Base-by-base conservation (phyloP, 2,888 invertebrate genomes). In the Campoplex nolae region DNA sequence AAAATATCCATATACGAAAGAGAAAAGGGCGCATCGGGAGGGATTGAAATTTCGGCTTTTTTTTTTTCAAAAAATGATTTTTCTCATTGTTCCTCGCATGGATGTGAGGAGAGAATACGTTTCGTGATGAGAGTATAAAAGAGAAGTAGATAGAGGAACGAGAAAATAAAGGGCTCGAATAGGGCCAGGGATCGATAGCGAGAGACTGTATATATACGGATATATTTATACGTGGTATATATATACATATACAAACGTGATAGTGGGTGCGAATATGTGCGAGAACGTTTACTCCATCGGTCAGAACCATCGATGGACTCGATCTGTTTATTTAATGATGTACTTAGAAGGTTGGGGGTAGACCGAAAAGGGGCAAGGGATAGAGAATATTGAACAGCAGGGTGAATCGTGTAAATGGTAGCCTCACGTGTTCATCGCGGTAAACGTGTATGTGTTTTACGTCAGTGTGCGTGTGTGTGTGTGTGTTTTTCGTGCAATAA, bases 251-350 rank as follows among this genome's bases (percentile, higher is more conserved):
- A 51, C 51, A 51, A 81, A 81, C 71, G 54, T 35, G 58, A 32
- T 74, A 76, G 75, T 71, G 68, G 74, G 62, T 45, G 80, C 76
- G 80, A 80, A 71, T 70, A 67, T 85, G 68, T 75, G 76, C 81
- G 71, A 45, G 71, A 71, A 62, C 71, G 70, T 76, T 85, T 81
- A 65, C 70, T 56, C 71, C 76, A 81, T 77, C 76, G 81, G 76
- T 81, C 82, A 67, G 65, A 71, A 54, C 38, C 80, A 81, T 81
- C 76, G 80, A 85, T 81, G 54, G 81, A 81, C 71, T 81, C 76
- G 71, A 62, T 76, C 76, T 85, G 85, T 85, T 81, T 85, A 81
- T 85, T 81, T 81, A 81, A 81, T 85, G 71, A 80, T 80, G 75
- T 80, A 76, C 80, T 84, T 83, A 58, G 75, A 83, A 76, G 35